These are phyloP conservation scores for Euura lappo DNA, from an alignment of 1,140 invertebrate species.

Conservation along the genomic window DNA sequence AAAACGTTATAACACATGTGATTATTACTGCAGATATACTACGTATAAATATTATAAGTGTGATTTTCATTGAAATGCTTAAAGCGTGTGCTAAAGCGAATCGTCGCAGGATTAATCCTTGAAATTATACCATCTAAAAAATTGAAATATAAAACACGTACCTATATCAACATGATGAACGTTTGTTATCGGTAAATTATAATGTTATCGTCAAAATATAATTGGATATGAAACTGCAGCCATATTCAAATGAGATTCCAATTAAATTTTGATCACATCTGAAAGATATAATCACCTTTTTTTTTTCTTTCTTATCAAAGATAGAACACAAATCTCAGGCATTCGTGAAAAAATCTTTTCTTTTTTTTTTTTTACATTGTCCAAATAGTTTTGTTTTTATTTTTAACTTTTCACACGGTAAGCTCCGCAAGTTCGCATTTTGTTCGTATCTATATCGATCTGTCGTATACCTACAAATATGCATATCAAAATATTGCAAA, in stretches of 20 bases:
- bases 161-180: background rate
- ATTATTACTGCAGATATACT: background rate
- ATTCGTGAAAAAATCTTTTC: too few species aligned
- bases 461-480: background rate
- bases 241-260: constrained; percentile 3
- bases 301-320: background rate
- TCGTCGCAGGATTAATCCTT: background rate
- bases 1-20: background rate
- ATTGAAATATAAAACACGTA: constrained; percentile 1
- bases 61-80: background rate
- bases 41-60: background rate
- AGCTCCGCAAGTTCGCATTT: background rate
- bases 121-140: too few species aligned
- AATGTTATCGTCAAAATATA: constrained; percentile 1
- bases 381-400: too few species aligned
- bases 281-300: background rate
- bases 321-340: background rate
- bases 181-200: background rate
- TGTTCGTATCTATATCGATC: constrained; percentile 1
- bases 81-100: background rate
- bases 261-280: background rate
- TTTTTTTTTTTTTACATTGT: too few species aligned
- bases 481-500: constrained; percentile 5
- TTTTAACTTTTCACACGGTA: background rate
- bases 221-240: background rate